phyloP scores from a whole-genome alignment of 37 sponge, comb jelly and placozoan species.

The Crambe crambe region DNA sequence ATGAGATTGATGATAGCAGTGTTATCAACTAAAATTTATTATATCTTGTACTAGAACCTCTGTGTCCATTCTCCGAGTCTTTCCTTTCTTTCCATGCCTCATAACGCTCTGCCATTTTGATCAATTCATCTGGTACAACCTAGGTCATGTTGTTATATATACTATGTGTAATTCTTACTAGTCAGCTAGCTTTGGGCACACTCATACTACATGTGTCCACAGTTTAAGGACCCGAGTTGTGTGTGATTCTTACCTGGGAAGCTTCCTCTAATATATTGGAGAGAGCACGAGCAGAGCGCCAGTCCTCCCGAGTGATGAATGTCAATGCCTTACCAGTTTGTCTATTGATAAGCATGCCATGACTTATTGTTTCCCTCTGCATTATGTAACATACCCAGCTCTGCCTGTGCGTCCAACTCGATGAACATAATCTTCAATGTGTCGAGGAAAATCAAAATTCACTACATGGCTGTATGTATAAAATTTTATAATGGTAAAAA shows the following conservation, averaged over 20 bases:
- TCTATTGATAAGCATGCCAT: constrained; percentile 25
- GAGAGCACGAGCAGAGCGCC: constrained; percentile 84
- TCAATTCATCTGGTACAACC: constrained; percentile 89
- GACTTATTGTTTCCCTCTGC: not conserved
- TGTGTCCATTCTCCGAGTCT: constrained; percentile 11
- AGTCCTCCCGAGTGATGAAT: constrained; percentile 91
- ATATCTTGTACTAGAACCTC: constrained; percentile 1
- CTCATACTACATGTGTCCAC: no score
- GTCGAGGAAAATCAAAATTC: constrained; percentile 87
- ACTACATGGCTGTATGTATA: constrained; percentile 74
- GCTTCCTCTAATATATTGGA: constrained; percentile 82
- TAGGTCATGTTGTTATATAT: constrained; percentile 9
- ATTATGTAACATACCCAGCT: constrained; percentile 80
- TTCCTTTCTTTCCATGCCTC: constrained; percentile 59
- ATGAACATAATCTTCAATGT: constrained; percentile 98
- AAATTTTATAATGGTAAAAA: not conserved
- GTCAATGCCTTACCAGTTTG: constrained; percentile 82
- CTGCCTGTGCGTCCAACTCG: constrained; percentile 95
- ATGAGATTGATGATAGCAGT: no score
- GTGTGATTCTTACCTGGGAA: constrained; percentile 82
- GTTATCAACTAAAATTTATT: no score
- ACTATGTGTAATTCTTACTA: no score
- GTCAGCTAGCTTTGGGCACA: no score
- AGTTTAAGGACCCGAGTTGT: no score
- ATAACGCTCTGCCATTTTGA: constrained; percentile 89